Evolutionary conservation across 2,888 invertebrate genomes (phyloP), one percentile per base, ranked within the genome.

Genomic region (Acanthosepion esculentum): DNA sequence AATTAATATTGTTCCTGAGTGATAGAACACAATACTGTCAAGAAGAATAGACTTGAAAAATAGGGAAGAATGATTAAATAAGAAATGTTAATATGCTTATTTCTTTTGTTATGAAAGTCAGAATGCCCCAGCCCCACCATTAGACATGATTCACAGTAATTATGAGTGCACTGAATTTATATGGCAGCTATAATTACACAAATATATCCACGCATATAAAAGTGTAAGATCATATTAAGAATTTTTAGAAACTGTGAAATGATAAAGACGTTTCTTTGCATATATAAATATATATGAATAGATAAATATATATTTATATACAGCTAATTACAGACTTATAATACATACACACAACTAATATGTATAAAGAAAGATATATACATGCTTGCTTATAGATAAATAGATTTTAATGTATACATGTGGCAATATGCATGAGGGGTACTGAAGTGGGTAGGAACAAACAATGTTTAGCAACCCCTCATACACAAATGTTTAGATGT

Each of bases 51-150:
- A 78, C 5, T 18, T 12, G n/a, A 33, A 78, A 78, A 78, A 78
- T 12, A 33, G 33, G 78, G 78, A 78, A 78, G 10, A 15, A 33
- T 78, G n/a, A n/a, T n/a, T 78, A n/a, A 78, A 78, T 78, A 33
- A 78, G 59, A 59, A 78, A 41, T 41, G 41, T 15, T n/a, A 15
- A 33, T 78, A 78, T 78, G n/a, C n/a, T 78, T 33, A 78, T 78
- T 78, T 78, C 78, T 78, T 78, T 78, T 33, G n/a, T 78, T 78
- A n/a, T n/a, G 33, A 15, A n/a, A n/a, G n/a, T 78, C 78, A 78
- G 78, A 78, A 78, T 78, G n/a, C 78, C 78, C n/a, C n/a, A n/a
- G n/a, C n/a, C 78, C 78, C 78, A 78, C 78, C 78, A 78, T 78
- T 29, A 78, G n/a, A 29, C 29, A 78, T 78, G 29, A 78, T 78